phyloP scores from a whole-genome alignment of 2,888 invertebrate species.

The Chrysolina oricalcia region DNA sequence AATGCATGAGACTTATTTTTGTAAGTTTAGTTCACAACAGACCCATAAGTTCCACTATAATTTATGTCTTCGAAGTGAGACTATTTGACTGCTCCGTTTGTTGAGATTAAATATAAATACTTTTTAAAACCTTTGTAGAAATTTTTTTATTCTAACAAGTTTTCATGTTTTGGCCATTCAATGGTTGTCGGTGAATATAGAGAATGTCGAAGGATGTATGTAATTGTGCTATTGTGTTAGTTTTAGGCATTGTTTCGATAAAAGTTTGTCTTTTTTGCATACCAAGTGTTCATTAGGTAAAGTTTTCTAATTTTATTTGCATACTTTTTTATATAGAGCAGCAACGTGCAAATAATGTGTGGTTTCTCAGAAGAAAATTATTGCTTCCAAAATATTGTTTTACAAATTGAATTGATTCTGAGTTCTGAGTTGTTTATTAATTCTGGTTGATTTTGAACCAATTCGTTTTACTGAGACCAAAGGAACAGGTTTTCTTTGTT shows the following conservation, averaged over 20 bases:
- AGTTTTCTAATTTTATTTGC: conserved; percentile 45
- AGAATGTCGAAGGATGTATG: conserved; percentile 61
- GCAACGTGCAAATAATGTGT: conserved; percentile 35
- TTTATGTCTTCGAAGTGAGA: conserved; percentile 60
- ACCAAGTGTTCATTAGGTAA: conserved; percentile 61
- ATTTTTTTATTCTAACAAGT: conserved; percentile 57
- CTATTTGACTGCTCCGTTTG: conserved; percentile 59
- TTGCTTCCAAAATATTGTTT: conserved; percentile 19
- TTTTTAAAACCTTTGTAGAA: conserved; percentile 62
- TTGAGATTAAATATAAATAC: conserved; percentile 60
- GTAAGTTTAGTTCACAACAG: conserved; percentile 70
- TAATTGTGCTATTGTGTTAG: conserved; percentile 67
- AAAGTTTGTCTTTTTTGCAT: conserved; percentile 56
- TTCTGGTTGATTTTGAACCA: conserved; percentile 11
- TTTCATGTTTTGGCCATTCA: conserved; percentile 52
- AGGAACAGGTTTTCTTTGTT: conserved; percentile 17
- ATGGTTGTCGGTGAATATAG: conserved; percentile 55
- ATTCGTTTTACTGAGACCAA: conserved; percentile 24
- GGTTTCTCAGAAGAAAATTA: conserved; percentile 27
- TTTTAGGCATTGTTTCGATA: conserved; percentile 64
- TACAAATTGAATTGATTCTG: conserved; percentile 15
- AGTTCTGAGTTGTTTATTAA: conserved; percentile 5
- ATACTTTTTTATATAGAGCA: conserved; percentile 47
- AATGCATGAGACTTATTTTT: conserved; percentile 70
- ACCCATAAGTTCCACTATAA: conserved; percentile 57